Base-by-base conservation (phyloP, 2,113 vertebrate genomes). In the Chamaetylas fuelleborni region DNA sequence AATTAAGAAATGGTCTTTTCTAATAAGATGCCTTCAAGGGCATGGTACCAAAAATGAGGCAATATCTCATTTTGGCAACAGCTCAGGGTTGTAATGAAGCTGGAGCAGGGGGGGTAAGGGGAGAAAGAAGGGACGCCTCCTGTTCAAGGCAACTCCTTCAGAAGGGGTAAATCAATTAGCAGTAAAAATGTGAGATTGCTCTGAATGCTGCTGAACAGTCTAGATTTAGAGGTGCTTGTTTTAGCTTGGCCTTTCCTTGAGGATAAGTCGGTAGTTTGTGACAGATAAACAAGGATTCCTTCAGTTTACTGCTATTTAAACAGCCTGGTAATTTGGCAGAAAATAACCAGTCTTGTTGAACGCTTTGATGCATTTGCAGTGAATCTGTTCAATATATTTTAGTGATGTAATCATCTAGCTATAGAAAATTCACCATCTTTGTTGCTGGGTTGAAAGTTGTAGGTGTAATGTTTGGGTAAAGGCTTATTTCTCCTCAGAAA, bases 1-100 rank as follows among this genome's bases (percentile, higher is more conserved):
- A 98, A 98, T 98, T 98, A 98, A 98, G 97, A 98, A 97, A 96
- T 98, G 97, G 97, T 98, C 98, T 98, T 97, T 98, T 97, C 97
- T 98, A 98, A 98, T 98, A 98, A 97, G 98, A 98, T 98, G 97
- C 97, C 97, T 98, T 98, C 96, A 96, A 98, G 98, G 97, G 97
- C 97, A 97, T 19, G 50, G 90, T 95, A 97, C 96, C 90, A 96
- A 96, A 93, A 97, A 97, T 97, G 96, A 98, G 91, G 94, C 95
- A 96, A 81, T 93, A 95, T 97, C 97, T 97, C 97, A 96, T 98
- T 98, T 96, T 97, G 97, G 97, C 96, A 96, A 96, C 94, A 82
- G 71, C 34, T 86, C 95, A 96, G 93, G 87, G 89, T 93, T 97
- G 93, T 97, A 97, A 98, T 97, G 97, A 98, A 97, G 97, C 95